These are phyloP conservation scores for Rhincodon typus DNA, from an alignment of 2,797 vertebrate species.

Conservation along the genomic window DNA sequence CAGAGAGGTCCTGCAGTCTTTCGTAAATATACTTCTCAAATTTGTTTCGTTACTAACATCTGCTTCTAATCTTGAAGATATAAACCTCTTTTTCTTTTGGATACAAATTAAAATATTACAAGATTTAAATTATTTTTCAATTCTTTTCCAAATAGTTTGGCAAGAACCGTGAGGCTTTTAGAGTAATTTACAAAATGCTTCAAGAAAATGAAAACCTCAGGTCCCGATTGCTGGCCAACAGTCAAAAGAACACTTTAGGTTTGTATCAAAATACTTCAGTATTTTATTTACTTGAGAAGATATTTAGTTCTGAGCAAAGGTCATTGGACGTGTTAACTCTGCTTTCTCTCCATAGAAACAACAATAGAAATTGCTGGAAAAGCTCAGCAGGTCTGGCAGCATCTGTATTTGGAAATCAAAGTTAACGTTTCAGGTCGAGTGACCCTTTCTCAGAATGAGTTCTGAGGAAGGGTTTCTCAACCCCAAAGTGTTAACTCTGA, in stretches of 20 bases:
- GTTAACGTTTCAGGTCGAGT: no score
- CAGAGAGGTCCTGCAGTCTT: neutral
- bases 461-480: no score
- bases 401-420: no score
- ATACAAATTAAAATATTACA: neutral
- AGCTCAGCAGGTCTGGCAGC: no score
- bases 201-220: constrained; percentile 75
- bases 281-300: constrained; percentile 29
- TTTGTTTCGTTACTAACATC: neutral
- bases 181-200: constrained; percentile 75
- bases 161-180: constrained; percentile 60
- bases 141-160: constrained; percentile 54
- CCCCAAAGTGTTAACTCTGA: no score
- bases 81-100: neutral
- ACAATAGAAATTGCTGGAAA: no score
- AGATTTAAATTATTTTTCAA: constrained; percentile 35
- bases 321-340: no score
- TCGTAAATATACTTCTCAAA: neutral
- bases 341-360: no score
- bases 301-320: no score
- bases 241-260: constrained; percentile 19
- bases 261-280: constrained; percentile 1
- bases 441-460: no score
- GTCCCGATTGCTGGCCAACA: constrained; percentile 55
- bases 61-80: neutral